Evolutionary conservation across 2,888 invertebrate genomes (phyloP).

Genomic region (Ophion costatus): DNA sequence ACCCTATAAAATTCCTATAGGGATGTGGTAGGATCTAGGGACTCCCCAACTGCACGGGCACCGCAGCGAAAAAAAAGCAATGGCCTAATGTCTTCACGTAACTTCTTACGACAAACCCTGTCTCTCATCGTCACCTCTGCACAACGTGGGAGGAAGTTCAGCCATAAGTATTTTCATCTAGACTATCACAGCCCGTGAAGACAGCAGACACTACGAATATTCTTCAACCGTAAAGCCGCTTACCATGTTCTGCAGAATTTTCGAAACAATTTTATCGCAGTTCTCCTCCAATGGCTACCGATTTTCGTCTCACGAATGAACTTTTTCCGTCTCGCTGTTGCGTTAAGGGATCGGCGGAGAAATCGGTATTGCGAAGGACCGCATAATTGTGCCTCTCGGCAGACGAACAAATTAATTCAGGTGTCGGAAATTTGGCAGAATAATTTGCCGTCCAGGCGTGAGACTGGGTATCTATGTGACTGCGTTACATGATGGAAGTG

Average conservation of each 20-base stretch:
- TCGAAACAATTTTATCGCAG: not conserved
- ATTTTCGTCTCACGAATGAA: not conserved
- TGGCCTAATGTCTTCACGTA: no score
- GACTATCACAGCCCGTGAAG: no score
- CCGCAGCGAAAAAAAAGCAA: no score
- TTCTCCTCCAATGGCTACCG: not conserved
- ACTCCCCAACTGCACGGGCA: no score
- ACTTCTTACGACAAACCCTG: no score
- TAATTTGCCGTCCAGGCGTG: conserved; percentile 20
- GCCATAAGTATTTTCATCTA: no score
- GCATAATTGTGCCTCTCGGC: conserved; percentile 32
- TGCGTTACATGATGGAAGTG: conserved; percentile 32
- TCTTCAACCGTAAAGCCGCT: not conserved
- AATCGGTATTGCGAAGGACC: conserved; percentile 29
- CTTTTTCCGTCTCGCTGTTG: not conserved
- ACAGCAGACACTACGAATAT: no score
- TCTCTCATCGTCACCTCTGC: no score
- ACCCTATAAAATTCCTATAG: no score
- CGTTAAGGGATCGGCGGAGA: conserved; percentile 24
- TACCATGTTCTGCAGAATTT: conserved; percentile 19
- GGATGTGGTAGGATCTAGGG: no score
- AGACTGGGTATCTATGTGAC: not conserved
- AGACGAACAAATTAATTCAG: conserved; percentile 36
- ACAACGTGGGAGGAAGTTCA: no score
- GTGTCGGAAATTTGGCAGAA: conserved; percentile 28